phyloP scores from a whole-genome alignment of 2,797 vertebrate genomes.

The Pelobates cultripes region DNA sequence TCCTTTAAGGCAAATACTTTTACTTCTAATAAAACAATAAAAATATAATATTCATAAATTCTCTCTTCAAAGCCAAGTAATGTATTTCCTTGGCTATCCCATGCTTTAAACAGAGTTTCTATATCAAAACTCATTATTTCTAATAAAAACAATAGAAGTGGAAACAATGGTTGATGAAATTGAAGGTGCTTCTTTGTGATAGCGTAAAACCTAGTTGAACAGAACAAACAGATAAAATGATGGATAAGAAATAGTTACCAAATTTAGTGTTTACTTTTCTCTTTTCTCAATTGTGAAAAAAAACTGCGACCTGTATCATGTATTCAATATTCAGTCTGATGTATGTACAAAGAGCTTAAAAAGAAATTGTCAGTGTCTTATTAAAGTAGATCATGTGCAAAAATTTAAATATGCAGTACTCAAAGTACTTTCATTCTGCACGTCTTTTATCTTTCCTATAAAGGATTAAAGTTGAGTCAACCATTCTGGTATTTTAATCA shows the following conservation, averaged over 20 bases:
- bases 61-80: background rate
- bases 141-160: background rate
- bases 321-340: background rate
- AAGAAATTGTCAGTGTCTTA: background rate
- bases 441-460: slow-evolving; percentile 20
- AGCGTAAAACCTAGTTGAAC: background rate
- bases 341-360: background rate
- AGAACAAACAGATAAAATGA: slow-evolving; percentile 6
- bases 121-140: slow-evolving; percentile 2
- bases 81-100: background rate
- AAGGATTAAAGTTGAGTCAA: slow-evolving; percentile 10
- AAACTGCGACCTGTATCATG: background rate
- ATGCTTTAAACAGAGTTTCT: background rate
- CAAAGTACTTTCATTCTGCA: background rate
- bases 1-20: background rate
- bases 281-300: background rate
- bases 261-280: background rate
- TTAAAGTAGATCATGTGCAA: slow-evolving; percentile 2
- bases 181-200: slow-evolving; percentile 1
- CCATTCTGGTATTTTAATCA: slow-evolving; percentile 11
- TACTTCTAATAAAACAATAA: background rate
- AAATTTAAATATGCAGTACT: slow-evolving; percentile 12
- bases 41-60: background rate
- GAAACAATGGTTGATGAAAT: background rate
- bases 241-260: slow-evolving; percentile 1